phyloP scores from a whole-genome alignment of 2,797 vertebrate genomes.

The Tapirus indicus region DNA sequence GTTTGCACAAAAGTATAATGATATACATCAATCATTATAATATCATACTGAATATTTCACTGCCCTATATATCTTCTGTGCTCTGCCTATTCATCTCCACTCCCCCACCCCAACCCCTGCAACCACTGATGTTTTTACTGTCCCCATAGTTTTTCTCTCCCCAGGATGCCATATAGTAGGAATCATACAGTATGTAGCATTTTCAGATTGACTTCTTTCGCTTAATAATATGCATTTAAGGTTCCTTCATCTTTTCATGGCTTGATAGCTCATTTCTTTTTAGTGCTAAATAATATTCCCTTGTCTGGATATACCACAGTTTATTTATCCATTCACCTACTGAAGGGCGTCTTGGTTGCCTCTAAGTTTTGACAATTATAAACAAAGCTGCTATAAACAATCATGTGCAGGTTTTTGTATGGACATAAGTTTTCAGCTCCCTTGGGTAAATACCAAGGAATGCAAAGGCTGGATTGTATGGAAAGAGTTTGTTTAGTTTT shows the following conservation, averaged over 20 bases:
- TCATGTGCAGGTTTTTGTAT: neutral
- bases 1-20: neutral
- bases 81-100: neutral
- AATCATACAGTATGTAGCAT: neutral
- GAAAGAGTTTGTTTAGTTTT: neutral
- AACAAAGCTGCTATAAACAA: neutral
- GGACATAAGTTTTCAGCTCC: neutral
- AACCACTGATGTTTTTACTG: neutral
- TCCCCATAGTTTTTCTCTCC: neutral
- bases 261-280: neutral
- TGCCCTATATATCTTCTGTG: neutral
- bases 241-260: neutral
- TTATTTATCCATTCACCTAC: neutral
- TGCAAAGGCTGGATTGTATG: neutral
- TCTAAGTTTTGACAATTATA: neutral
- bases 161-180: neutral
- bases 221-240: neutral
- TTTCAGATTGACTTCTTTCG: neutral
- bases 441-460: neutral
- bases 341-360: neutral
- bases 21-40: neutral
- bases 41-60: neutral
- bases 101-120: neutral
- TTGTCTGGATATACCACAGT: neutral
- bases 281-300: neutral